Conservation (phyloP, 2,888 invertebrate species). For the Tolmerus cingulatus region DNA sequence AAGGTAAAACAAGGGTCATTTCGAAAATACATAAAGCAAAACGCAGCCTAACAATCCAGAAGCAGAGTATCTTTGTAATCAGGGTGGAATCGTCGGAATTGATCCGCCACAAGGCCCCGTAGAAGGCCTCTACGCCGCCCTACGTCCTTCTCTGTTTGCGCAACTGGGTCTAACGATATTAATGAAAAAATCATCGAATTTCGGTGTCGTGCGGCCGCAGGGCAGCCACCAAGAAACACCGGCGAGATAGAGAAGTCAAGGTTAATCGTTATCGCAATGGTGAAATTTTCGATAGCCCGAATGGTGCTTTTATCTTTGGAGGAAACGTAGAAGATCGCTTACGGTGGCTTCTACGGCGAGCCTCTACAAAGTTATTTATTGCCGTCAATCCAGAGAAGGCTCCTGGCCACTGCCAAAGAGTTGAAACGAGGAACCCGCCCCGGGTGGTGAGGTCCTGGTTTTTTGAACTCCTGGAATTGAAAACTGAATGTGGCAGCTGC, state of each 20-base stretch:
- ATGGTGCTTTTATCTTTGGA: not conserved
- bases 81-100: not conserved
- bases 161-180: not conserved
- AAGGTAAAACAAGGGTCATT: not conserved
- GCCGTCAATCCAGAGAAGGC: not conserved
- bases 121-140: not conserved
- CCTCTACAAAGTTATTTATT: not conserved
- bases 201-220: slow-evolving; percentile 2
- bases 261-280: slow-evolving; percentile 37
- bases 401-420: not conserved
- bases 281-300: not conserved
- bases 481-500: not conserved
- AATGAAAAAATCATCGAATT: not conserved
- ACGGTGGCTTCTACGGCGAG: not conserved
- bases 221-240: slow-evolving; percentile 8
- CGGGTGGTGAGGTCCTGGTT: not conserved
- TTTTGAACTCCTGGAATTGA: not conserved
- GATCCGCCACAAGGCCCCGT: not conserved
- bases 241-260: slow-evolving; percentile 36
- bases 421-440: not conserved
- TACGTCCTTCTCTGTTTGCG: not conserved
- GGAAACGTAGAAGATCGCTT: not conserved
- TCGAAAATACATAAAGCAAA: not conserved
- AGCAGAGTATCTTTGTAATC: not conserved
- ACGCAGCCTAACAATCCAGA: not conserved